These are phyloP conservation scores for Mnemiopsis leidyi DNA, from an alignment of 37 sponge, comb jelly and placozoan genomes.

Conservation along the genomic window DNA sequence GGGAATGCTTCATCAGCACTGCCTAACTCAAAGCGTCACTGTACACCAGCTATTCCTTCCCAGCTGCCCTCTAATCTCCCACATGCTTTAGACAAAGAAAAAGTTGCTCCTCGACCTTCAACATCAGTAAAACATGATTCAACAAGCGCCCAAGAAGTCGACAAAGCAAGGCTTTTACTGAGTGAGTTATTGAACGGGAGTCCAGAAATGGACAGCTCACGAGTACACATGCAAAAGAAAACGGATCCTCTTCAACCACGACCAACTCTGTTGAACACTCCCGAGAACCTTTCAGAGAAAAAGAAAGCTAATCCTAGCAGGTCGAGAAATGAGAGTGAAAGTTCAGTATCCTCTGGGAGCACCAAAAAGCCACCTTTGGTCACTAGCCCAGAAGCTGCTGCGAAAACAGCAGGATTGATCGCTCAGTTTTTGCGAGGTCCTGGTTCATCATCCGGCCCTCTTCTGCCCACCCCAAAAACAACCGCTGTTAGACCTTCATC, in stretches of 20 bases:
- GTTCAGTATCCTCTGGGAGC: not conserved
- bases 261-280: not conserved
- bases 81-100: not conserved
- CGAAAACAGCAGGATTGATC: conserved; percentile 28
- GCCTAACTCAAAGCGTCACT: too few relatives aligned
- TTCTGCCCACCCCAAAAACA: not conserved
- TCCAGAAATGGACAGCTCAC: not conserved
- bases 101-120: not conserved
- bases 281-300: not conserved
- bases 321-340: not conserved
- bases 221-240: not conserved
- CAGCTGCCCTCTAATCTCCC: not conserved
- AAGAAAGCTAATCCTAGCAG: not conserved
- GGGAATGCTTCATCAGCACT: not conserved
- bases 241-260: not conserved
- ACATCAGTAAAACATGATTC: not conserved
- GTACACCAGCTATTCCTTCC: not conserved
- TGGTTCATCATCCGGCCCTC: not conserved
- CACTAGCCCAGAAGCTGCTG: conserved; percentile 39
- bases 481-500: not conserved
- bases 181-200: not conserved
- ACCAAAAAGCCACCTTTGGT: not conserved
- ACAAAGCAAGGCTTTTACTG: not conserved
- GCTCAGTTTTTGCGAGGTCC: conserved; percentile 11
- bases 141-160: not conserved